Conservation (phyloP, 2,888 invertebrate species). For the Pristionchus arcanus region DNA sequence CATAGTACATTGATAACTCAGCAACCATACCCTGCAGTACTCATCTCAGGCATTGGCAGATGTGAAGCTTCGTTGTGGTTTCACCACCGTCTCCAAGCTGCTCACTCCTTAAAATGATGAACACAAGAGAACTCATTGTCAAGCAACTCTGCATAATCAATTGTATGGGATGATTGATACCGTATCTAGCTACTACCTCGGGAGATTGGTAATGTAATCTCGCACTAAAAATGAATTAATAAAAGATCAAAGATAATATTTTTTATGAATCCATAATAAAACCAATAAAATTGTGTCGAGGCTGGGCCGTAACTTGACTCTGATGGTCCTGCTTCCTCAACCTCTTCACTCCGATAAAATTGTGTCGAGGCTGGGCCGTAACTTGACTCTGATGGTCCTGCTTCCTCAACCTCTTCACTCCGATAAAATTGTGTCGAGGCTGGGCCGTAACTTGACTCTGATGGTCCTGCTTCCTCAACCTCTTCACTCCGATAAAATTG, state of each 20-base stretch:
- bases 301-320: neutral
- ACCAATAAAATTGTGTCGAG: too few species aligned
- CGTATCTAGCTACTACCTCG: constrained; percentile 79
- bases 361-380: too few species aligned
- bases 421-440: too few species aligned
- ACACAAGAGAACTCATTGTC: constrained; percentile 97
- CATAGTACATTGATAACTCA: neutral
- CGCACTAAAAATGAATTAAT: neutral
- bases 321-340: too few species aligned
- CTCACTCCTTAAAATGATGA: constrained; percentile 98
- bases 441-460: too few species aligned
- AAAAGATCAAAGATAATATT: neutral
- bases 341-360: too few species aligned
- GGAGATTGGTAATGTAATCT: neutral
- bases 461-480: too few species aligned
- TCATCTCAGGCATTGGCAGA: constrained; percentile 83
- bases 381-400: too few species aligned
- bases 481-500: too few species aligned
- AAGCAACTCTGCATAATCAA: constrained; percentile 95
- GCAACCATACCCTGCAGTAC: constrained; percentile 57
- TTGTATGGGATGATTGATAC: constrained; percentile 84
- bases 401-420: too few species aligned
- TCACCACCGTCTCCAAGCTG: constrained; percentile 95
- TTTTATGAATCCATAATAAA: neutral
- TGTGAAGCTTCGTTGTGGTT: constrained; percentile 91